phyloP scores from a whole-genome alignment of 2,113 vertebrate genomes.

The Melanerpes aurifrons region DNA sequence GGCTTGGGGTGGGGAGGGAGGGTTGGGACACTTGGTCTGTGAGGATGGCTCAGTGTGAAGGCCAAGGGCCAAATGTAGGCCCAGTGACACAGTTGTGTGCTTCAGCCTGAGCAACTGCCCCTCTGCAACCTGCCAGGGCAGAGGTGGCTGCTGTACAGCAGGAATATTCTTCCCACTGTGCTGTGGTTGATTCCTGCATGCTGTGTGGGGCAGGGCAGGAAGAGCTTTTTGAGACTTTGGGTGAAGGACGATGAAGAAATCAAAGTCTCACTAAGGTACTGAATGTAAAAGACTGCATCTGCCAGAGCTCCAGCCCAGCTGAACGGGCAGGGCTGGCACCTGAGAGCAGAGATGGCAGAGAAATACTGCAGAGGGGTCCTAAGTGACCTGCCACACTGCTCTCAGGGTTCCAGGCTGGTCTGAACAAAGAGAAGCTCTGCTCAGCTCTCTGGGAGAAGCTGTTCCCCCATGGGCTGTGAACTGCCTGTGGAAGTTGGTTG shows the following conservation, averaged over 20 bases:
- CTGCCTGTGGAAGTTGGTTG: not conserved
- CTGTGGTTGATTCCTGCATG: not conserved
- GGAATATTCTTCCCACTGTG: conserved; percentile 6
- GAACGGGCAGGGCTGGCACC: not conserved
- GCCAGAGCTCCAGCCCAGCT: not conserved
- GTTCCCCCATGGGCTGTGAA: accelerated
- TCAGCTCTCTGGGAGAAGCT: not conserved
- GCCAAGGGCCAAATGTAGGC: not conserved
- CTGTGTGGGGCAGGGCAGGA: not conserved
- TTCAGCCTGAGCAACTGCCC: not conserved
- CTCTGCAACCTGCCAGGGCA: not conserved
- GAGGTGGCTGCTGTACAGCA: not conserved
- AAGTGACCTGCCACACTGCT: not conserved
- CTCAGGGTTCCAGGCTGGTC: not conserved
- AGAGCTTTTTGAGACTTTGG: not conserved
- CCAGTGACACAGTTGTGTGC: not conserved
- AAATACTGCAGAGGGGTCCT: not conserved
- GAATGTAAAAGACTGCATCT: not conserved
- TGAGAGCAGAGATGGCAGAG: not conserved
- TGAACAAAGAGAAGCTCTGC: not conserved
- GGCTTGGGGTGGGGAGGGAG: not conserved
- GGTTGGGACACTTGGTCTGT: not conserved
- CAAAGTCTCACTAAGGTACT: not conserved
- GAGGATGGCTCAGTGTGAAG: not conserved
- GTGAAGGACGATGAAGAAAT: not conserved